These are phyloP conservation scores for Idaea straminata DNA, from an alignment of 2,888 invertebrate species.

Conservation along the genomic window DNA sequence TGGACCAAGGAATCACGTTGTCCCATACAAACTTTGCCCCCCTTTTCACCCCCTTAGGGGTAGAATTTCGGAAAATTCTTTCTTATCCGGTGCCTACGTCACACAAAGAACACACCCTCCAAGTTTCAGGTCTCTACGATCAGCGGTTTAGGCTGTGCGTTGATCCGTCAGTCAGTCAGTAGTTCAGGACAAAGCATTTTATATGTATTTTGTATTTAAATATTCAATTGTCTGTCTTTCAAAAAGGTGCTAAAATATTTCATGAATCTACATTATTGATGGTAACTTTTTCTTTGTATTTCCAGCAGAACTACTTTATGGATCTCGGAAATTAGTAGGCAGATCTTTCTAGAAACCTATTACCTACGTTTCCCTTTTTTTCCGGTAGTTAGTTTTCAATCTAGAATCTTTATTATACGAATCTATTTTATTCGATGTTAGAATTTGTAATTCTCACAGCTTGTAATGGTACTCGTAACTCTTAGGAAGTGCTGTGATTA, in stretches of 20 bases:
- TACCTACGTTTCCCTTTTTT: not conserved
- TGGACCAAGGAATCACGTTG: too few species aligned
- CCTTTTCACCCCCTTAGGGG: too few species aligned
- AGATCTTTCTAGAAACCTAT: not conserved
- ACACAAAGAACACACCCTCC: too few species aligned
- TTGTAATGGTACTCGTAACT: constrained; percentile 26
- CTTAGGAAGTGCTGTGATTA: constrained; percentile 19
- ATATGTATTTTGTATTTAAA: too few species aligned
- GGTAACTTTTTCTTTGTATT: not conserved
- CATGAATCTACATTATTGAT: not conserved
- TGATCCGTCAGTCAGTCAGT: too few species aligned
- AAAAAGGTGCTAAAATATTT: not conserved
- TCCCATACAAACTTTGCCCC: too few species aligned
- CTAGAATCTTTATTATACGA: not conserved
- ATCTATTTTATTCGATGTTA: not conserved
- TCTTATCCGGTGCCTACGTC: too few species aligned
- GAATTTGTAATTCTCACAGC: constrained; percentile 12
- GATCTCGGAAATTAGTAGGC: not conserved
- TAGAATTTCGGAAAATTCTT: too few species aligned
- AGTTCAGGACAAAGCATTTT: too few species aligned
- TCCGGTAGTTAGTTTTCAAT: not conserved
- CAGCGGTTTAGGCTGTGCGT: too few species aligned
- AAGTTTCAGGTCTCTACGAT: too few species aligned
- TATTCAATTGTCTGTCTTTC: not conserved
- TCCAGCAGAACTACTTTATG: not conserved